phyloP scores from a whole-genome alignment of 1,140 invertebrate genomes.

The Aphidius ervi region DNA sequence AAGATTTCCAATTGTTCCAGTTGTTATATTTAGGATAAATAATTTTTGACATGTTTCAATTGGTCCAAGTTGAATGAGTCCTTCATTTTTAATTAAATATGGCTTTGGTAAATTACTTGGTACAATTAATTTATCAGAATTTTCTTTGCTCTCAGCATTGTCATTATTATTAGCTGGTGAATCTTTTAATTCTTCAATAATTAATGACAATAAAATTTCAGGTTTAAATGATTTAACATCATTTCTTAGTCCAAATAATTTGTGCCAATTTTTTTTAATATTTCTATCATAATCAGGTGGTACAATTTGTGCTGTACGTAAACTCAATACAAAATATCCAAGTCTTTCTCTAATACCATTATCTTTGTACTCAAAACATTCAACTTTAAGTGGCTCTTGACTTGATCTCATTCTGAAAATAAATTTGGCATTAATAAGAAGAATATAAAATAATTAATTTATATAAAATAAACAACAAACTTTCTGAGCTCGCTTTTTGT shows the following conservation, averaged over 20 bases:
- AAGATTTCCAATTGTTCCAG: constrained; percentile 35
- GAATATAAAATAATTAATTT: neutral
- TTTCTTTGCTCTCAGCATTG: too few species aligned
- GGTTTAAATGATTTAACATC: constrained; percentile 50
- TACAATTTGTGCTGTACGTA: constrained; percentile 52
- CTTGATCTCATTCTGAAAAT: constrained; percentile 48
- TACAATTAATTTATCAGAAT: neutral
- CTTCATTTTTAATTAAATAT: constrained; percentile 37
- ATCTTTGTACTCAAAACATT: constrained; percentile 50
- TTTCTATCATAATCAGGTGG: constrained; percentile 28
- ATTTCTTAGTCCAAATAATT: constrained; percentile 48
- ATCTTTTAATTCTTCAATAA: constrained; percentile 42
- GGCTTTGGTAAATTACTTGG: constrained; percentile 26
- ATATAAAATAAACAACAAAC: constrained; percentile 22
- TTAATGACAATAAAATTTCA: constrained; percentile 51
- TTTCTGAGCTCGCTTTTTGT: constrained; percentile 50
- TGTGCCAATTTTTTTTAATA: constrained; percentile 48
- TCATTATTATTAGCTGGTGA: constrained; percentile 20
- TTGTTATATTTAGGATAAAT: constrained; percentile 41
- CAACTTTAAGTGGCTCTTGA: constrained; percentile 52
- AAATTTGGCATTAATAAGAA: neutral
- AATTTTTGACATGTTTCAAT: constrained; percentile 35
- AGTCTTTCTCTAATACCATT: constrained; percentile 45
- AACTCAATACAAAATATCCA: constrained; percentile 52
- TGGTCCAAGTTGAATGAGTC: constrained; percentile 46